These are phyloP conservation scores for Harpagus bidentatus DNA, from an alignment of 2,113 vertebrate genomes.

Conservation along the genomic window DNA sequence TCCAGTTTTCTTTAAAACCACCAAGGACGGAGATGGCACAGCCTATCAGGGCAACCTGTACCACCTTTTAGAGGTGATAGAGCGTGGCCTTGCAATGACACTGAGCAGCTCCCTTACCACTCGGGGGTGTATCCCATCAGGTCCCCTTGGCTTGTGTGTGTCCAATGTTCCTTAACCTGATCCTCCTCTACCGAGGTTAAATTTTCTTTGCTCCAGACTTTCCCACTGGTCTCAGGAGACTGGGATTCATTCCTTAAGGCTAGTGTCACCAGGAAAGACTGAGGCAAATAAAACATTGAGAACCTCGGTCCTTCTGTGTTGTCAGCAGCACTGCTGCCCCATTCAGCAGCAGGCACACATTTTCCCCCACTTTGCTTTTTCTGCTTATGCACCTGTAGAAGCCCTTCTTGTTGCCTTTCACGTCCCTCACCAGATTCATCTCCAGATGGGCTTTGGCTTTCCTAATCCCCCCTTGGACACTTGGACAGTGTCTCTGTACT, in stretches of 20 bases:
- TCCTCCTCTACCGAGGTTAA: not conserved
- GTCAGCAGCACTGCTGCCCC: not conserved
- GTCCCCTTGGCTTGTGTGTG: not conserved
- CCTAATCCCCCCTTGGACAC: not conserved
- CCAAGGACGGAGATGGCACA: not conserved
- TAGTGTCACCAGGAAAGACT: not conserved
- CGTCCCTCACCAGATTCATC: not conserved
- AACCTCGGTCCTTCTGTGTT: not conserved
- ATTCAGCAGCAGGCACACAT: not conserved
- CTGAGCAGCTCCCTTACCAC: not conserved
- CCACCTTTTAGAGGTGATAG: not conserved
- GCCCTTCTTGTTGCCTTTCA: not conserved
- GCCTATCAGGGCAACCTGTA: not conserved
- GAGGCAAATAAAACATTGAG: not conserved
- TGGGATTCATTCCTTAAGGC: not conserved
- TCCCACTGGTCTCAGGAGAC: not conserved
- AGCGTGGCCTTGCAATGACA: not conserved
- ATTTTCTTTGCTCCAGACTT: not conserved
- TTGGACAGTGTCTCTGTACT: not conserved
- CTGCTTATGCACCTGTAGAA: not conserved
- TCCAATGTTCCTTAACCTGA: not conserved
- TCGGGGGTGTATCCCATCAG: not conserved
- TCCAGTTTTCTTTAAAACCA: not conserved
- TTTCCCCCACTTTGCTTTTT: not conserved
- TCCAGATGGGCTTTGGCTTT: not conserved